A percentile compares a stretch with the other conserved stretches of the same genome.
These are phyloP conservation scores for Heterodera schachtii DNA, from an alignment of 1,140 invertebrate genomes.

Conservation along the genomic window DNA sequence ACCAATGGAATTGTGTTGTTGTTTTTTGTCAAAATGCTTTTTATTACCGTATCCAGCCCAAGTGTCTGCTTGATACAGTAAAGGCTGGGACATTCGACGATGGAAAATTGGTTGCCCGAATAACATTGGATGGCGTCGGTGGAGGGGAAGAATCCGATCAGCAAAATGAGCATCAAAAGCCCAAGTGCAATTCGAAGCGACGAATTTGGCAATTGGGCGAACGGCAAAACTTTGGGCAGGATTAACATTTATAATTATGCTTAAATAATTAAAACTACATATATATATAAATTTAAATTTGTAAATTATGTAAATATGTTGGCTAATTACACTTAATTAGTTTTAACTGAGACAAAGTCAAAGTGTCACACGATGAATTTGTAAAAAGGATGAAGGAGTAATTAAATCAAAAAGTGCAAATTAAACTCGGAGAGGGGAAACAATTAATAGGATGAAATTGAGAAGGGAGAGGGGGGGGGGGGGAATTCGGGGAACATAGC, in stretches of 20 bases:
- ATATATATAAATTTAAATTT: too few species aligned
- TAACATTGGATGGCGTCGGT: constrained; percentile 55
- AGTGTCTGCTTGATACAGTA: constrained; percentile 62
- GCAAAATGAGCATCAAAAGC: not conserved
- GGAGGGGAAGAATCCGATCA: not conserved
- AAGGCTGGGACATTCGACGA: constrained; percentile 60
- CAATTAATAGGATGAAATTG: not conserved
- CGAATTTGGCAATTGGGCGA: too few species aligned
- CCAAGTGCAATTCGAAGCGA: not conserved
- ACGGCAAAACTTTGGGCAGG: not conserved
- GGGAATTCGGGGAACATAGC: not conserved
- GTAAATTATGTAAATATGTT: too few species aligned
- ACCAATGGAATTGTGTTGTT: not conserved
- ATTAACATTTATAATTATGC: not conserved
- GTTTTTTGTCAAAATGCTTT: not conserved
- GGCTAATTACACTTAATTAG: too few species aligned
- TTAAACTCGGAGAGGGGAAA: not conserved
- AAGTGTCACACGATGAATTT: too few species aligned
- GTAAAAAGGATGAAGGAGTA: not conserved
- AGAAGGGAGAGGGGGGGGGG: not conserved
- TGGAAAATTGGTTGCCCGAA: constrained; percentile 61
- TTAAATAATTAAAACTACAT: too few species aligned
- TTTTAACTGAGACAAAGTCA: too few species aligned
- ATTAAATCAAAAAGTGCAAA: not conserved
- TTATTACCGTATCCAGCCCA: constrained; percentile 59